Percentiles rank a stretch among this genome's conserved stretches.
Evolutionary conservation across 2,888 invertebrate genomes (phyloP).

Genomic region (Drosophila aldrichi): DNA sequence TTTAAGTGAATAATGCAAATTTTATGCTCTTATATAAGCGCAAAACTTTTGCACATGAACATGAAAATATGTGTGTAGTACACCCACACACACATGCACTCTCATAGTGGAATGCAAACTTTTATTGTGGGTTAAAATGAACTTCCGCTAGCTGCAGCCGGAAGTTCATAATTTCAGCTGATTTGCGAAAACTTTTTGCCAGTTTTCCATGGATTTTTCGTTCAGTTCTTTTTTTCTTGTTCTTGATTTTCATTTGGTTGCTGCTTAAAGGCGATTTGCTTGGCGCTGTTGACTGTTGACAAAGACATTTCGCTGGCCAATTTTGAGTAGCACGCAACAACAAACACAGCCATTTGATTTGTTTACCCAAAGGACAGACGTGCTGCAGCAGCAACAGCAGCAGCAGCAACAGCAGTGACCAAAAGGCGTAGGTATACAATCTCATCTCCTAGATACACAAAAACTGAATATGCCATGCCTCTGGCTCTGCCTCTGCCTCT

Average conservation of each 20-base stretch:
- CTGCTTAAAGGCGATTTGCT: conserved; percentile 71
- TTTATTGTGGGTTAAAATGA: conserved; percentile 82
- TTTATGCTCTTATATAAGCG: conserved; percentile 78
- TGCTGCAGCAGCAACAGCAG: conserved; percentile 46
- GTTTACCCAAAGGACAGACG: conserved; percentile 65
- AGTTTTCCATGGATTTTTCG: conserved; percentile 37
- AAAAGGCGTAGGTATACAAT: conserved; percentile 75
- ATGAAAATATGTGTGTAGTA: conserved; percentile 57
- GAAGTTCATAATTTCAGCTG: conserved; percentile 82
- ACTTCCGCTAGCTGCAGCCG: conserved; percentile 76
- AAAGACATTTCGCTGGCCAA: conserved; percentile 77
- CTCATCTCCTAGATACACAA: conserved; percentile 45
- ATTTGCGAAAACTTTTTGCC: conserved; percentile 75
- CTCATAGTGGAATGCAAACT: conserved; percentile 67
- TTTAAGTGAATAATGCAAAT: conserved; percentile 81
- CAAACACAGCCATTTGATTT: conserved; percentile 76
- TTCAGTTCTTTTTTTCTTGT: conserved; percentile 22
- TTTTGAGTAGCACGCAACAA: conserved; percentile 56
- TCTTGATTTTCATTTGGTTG: conserved; percentile 36
- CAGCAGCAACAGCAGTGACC: conserved; percentile 72
- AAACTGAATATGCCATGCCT: conserved; percentile 22
- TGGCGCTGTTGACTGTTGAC: conserved; percentile 65
- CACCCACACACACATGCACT: conserved; percentile 10
- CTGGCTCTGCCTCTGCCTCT: conserved; percentile 21
- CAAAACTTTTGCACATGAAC: conserved; percentile 80